These are phyloP conservation scores for Lucinisca nassula DNA, from an alignment of 2,888 invertebrate species.

Conservation along the genomic window DNA sequence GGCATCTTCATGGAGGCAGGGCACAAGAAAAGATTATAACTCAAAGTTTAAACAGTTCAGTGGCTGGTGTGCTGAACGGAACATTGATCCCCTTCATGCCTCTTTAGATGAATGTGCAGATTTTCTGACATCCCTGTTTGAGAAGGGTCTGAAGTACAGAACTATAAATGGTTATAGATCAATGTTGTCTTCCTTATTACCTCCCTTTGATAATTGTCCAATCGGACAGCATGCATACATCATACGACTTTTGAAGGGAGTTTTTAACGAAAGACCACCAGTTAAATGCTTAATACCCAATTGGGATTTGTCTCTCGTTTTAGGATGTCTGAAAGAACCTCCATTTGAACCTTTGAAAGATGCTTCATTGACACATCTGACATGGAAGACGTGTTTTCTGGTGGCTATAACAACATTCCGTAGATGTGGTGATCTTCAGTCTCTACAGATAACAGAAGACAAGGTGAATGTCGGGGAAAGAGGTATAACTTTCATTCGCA, in stretches of 20 bases:
- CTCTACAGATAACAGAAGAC: constrained; percentile 32
- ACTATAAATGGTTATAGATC: constrained; percentile 29
- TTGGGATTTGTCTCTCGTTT: neutral
- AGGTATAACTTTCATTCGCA: constrained; percentile 42
- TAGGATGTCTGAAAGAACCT: neutral
- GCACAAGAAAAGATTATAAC: constrained; percentile 43
- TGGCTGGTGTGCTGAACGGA: constrained; percentile 48
- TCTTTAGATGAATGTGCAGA: constrained; percentile 48
- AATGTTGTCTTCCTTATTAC: neutral
- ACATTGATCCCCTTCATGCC: constrained; percentile 46
- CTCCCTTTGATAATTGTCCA: neutral
- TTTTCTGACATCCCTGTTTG: constrained; percentile 27
- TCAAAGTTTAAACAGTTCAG: constrained; percentile 28
- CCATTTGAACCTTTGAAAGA: neutral
- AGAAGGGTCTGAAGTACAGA: constrained; percentile 14
- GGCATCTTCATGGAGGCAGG: constrained; percentile 35
- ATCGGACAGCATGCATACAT: neutral
- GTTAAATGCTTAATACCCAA: neutral
- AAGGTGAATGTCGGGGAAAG: constrained; percentile 36
- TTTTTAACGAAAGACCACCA: constrained; percentile 13
- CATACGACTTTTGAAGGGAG: neutral
- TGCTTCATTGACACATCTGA: constrained; percentile 5
- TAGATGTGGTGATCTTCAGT: constrained; percentile 50
- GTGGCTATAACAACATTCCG: constrained; percentile 40
- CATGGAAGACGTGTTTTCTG: constrained; percentile 31